Base-by-base conservation (phyloP, 2,888 invertebrate species). In the Cyclophora punctaria region DNA sequence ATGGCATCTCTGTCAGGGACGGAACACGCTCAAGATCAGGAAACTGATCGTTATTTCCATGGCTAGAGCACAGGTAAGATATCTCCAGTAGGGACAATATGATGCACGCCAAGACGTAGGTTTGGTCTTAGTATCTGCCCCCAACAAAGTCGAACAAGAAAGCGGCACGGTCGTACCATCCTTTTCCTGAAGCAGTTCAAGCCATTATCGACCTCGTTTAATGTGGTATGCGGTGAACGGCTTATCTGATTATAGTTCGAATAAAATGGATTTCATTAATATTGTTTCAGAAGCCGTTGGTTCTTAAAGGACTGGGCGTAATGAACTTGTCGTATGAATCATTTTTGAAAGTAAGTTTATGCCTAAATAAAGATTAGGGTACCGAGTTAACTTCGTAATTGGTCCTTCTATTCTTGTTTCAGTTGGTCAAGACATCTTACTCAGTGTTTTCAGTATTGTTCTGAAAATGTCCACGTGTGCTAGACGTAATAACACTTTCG, bases 371-470 rank as follows among this genome's bases (percentile, higher is more conserved):
- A 37, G 2, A 5, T 37, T 20, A 20, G 20, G 37, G 37, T 37
- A 37, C 37, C 37, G 5, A 37, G 4, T 5, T 37, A 37, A 37
- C 4, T 37, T 5, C 37, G 4, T 37, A 37, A 4, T 37, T 37
- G 5, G 37, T 37, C 2, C 37, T 4, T 37, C 1, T 41, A 34
- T 33, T 48, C 53, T 54, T 4, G 34, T 70, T 69, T 51, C 64
- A 71, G 70, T 62, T 71, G 44, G 67, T 71, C 4, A 71, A 69
- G 50, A 55, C 66, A 2, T 66, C 72, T 0, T 79, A 79, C 55
- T 73, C 78, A 2, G 71, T 72, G 3, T 77, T 79, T 59, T 78
- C 80, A 20, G 61, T 79, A 6, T 35, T 79, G 3, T 79, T 67
- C 60, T 75, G 59, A 65, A 43, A 35, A 20, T 20, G 1, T 20